Conservation (phyloP, 2,113 vertebrate genomes). For the Romanogobio albipinnatus region DNA sequence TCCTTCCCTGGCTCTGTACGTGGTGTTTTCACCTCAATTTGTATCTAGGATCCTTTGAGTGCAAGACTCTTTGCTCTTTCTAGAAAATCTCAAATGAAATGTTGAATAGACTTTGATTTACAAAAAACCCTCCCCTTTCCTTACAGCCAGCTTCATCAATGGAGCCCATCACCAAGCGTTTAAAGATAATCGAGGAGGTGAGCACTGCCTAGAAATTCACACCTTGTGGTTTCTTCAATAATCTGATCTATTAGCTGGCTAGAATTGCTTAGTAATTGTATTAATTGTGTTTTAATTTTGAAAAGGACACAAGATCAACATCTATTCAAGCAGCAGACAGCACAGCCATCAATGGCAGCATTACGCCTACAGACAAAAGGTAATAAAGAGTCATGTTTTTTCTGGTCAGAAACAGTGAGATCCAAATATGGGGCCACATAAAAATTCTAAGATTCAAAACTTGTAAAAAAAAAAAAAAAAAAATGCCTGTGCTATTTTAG, state of each 20-base stretch:
- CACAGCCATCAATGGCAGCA: slow-evolving; percentile 95
- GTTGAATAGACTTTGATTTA: not conserved
- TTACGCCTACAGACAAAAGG: slow-evolving; percentile 98
- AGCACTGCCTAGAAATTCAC: slow-evolving; percentile 26
- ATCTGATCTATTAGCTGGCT: not conserved
- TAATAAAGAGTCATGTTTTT: slow-evolving; percentile 61
- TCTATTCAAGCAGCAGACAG: slow-evolving; percentile 99
- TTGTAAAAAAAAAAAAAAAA: too few relatives aligned
- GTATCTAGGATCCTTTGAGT: not conserved
- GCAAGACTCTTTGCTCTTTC: not conserved
- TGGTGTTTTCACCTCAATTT: slow-evolving; percentile 12
- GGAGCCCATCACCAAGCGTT: slow-evolving; percentile 91
- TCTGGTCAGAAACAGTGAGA: not conserved
- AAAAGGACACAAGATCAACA: slow-evolving; percentile 90
- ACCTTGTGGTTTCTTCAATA: not conserved
- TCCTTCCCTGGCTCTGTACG: not conserved
- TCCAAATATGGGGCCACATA: not conserved
- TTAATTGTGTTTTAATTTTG: slow-evolving; percentile 38
- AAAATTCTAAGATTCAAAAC: not conserved
- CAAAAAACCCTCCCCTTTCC: slow-evolving; percentile 9
- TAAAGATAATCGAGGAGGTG: slow-evolving; percentile 97
- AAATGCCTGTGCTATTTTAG: too few relatives aligned
- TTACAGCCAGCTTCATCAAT: slow-evolving; percentile 77
- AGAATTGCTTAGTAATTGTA: not conserved
- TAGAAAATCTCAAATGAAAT: not conserved